Percentiles rank a stretch among this genome's conserved stretches.
These are phyloP conservation scores for Halyomorpha halys DNA, from an alignment of 1,140 invertebrate genomes.

Conservation along the genomic window DNA sequence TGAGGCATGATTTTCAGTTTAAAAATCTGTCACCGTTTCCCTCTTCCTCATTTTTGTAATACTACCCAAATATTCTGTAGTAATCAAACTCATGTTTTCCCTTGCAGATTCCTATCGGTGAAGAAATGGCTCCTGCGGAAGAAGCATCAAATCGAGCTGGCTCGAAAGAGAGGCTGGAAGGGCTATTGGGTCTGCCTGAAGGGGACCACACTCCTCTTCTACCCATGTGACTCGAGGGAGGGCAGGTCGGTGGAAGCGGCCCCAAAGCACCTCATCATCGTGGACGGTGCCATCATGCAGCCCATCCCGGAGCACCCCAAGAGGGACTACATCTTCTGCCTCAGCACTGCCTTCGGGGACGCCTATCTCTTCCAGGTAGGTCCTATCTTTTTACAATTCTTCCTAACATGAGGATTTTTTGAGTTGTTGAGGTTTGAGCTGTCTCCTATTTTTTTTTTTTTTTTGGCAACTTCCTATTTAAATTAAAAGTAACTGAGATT, in stretches of 20 bases:
- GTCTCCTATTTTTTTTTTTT: too few relatives aligned
- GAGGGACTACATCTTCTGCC: conserved; percentile 92
- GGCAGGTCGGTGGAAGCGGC: conserved; percentile 80
- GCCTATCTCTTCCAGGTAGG: conserved; percentile 91
- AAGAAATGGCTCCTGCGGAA: conserved; percentile 97
- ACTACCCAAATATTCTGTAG: too few relatives aligned
- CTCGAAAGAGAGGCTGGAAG: conserved; percentile 91
- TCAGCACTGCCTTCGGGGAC: conserved; percentile 95
- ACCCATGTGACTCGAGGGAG: conserved; percentile 88
- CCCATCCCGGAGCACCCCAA: conserved; percentile 97
- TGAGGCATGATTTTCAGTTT: too few relatives aligned
- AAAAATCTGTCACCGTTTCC: too few relatives aligned
- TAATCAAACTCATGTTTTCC: too few relatives aligned
- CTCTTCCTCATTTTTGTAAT: too few relatives aligned
- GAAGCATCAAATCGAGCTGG: conserved; percentile 92
- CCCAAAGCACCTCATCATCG: conserved; percentile 90
- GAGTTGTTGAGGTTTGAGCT: too few relatives aligned
- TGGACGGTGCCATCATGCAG: conserved; percentile 96
- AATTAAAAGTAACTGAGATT: too few relatives aligned
- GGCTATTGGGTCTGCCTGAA: conserved; percentile 97
- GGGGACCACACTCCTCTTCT: conserved; percentile 92
- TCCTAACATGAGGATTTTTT: too few relatives aligned
- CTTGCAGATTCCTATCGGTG: conserved; percentile 80
- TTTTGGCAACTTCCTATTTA: too few relatives aligned
- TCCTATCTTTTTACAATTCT: too few relatives aligned